Evolutionary conservation across 2,888 invertebrate genomes (phyloP).

Genomic region (Chymomyza fuscimana): DNA sequence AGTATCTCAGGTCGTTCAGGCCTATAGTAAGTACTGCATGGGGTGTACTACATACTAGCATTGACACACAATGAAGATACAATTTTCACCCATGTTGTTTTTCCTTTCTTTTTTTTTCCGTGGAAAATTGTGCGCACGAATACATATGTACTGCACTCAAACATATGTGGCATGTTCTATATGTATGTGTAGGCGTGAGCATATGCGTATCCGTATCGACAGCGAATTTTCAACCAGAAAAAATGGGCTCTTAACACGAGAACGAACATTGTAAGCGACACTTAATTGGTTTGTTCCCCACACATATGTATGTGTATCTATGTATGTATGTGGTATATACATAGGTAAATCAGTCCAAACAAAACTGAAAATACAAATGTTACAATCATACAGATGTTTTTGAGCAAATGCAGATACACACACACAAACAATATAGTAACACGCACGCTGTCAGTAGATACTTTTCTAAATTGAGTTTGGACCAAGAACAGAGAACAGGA

Average conservation of each 20-base stretch:
- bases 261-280: conserved; percentile 68
- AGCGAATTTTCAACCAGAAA: conserved; percentile 29
- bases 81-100: too few relatives aligned
- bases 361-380: conserved; percentile 16
- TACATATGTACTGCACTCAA: background rate
- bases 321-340: too few relatives aligned
- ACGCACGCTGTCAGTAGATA: too few relatives aligned
- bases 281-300: conserved; percentile 74
- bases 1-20: too few relatives aligned
- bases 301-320: conserved; percentile 11
- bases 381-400: background rate
- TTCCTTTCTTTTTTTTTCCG: too few relatives aligned
- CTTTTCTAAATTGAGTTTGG: too few relatives aligned
- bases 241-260: conserved; percentile 76
- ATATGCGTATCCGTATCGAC: conserved; percentile 8
- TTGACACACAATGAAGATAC: too few relatives aligned
- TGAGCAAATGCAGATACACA: background rate
- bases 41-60: too few relatives aligned
- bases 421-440: background rate
- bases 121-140: too few relatives aligned
- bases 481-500: too few relatives aligned
- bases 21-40: too few relatives aligned
- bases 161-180: conserved; percentile 8
- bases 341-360: conserved; percentile 8
- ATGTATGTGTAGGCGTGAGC: conserved; percentile 31